These are phyloP conservation scores for Oxyteleia sp. DNA, from an alignment of 2,888 invertebrate species.

Conservation along the genomic window DNA sequence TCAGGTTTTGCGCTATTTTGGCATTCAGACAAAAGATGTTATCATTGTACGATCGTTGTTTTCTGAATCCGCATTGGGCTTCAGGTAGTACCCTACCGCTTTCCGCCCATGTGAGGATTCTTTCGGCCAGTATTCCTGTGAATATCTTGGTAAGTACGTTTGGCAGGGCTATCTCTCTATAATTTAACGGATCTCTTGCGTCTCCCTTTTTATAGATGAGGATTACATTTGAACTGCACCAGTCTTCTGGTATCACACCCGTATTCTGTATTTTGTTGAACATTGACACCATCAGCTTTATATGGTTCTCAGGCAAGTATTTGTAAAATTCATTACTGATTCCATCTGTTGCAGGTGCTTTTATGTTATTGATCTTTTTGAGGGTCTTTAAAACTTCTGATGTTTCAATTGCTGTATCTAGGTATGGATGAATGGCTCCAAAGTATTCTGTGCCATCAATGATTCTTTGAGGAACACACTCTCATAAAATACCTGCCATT, in stretches of 20 bases:
- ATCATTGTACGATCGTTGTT: constrained; percentile 69
- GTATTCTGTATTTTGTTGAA: constrained; percentile 34
- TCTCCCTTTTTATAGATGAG: constrained; percentile 74
- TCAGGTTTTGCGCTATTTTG: constrained; percentile 50
- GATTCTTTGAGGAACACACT: too few species aligned
- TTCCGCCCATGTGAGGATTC: constrained; percentile 70
- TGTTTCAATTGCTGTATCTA: neutral
- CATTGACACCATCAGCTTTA: neutral
- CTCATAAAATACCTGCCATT: neutral
- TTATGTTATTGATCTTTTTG: constrained; percentile 3
- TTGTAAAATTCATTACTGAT: constrained; percentile 57
- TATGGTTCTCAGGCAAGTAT: constrained; percentile 19
- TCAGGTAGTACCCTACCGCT: constrained; percentile 71
- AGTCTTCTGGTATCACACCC: constrained; percentile 33
- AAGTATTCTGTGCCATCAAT: neutral
- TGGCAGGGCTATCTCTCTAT: constrained; percentile 73
- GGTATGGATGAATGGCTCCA: neutral
- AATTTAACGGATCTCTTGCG: constrained; percentile 63
- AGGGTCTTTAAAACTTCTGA: neutral
- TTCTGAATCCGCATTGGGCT: constrained; percentile 76
- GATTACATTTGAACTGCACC: constrained; percentile 32
- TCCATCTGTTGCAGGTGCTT: constrained; percentile 60
- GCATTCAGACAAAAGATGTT: constrained; percentile 74
- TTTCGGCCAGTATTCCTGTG: constrained; percentile 43
- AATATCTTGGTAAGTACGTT: constrained; percentile 71